phyloP scores from a whole-genome alignment of 2,113 vertebrate species.

The Hiodon tergisus region DNA sequence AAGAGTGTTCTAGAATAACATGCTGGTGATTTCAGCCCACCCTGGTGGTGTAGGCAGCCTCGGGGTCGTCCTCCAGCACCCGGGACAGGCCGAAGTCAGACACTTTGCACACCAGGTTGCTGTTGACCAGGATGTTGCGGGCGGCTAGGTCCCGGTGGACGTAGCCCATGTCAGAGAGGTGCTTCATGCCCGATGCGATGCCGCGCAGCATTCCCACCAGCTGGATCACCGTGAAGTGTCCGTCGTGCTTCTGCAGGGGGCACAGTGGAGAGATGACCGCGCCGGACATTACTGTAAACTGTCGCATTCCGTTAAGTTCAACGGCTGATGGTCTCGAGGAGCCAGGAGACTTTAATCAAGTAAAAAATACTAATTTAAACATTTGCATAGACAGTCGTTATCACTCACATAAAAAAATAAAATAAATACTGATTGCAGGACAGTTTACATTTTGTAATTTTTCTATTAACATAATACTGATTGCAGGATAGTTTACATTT shows the following conservation, averaged over 20 bases:
- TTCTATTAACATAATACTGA: too few species aligned
- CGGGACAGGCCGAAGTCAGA: slow-evolving; percentile 95
- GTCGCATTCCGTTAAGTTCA: too few species aligned
- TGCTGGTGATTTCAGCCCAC: background rate
- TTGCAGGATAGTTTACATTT: too few species aligned
- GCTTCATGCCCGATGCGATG: slow-evolving; percentile 84
- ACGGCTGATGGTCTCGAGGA: too few species aligned
- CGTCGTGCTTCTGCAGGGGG: slow-evolving; percentile 80
- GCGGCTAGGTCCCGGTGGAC: slow-evolving; percentile 77
- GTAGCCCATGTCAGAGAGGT: slow-evolving; percentile 84
- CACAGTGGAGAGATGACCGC: background rate
- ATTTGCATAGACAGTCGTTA: too few species aligned
- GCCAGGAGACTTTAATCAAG: too few species aligned
- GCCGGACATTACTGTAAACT: too few species aligned
- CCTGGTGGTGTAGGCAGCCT: slow-evolving; percentile 59
- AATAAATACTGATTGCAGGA: too few species aligned
- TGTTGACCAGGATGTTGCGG: slow-evolving; percentile 91
- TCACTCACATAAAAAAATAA: too few species aligned
- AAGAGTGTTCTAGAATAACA: background rate
- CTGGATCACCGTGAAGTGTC: slow-evolving; percentile 93
- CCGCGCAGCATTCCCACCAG: slow-evolving; percentile 86
- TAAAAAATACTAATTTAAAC: too few species aligned
- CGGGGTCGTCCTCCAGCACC: slow-evolving; percentile 78
- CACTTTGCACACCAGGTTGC: slow-evolving; percentile 91
- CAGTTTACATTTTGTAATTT: too few species aligned